Evolutionary conservation across 1,140 invertebrate genomes (phyloP), one percentile per base, ranked within the genome.

Genomic region (Lordiphosa stackelbergi): DNA sequence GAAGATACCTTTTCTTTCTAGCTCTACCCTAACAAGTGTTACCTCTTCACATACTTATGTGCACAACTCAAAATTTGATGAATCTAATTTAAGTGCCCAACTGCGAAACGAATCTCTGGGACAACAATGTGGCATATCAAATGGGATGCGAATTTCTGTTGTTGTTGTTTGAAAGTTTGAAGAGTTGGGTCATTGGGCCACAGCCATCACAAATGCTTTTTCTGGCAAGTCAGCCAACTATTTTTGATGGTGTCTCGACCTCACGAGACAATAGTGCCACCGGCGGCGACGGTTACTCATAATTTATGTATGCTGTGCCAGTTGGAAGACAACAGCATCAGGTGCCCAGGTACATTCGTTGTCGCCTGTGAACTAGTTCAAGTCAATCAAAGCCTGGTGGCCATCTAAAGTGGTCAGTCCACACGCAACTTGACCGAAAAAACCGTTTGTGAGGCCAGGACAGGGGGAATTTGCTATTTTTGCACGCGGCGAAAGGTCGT

Each of bases 391-490:
- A 55, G 56, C 61, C 53, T 66, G 56, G 45, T 55, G 16, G 16
- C 16, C 16, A 16, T 16, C 16, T 16, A 16, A 16, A 16, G 16
- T 16, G 69, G 61, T 28, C 56, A 57, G 4, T 13, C 45, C 6
- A 43, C 37, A 47, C 48, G 66, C 66, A 79, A 79, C 75, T 79
- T 79, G 75, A 79, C 75, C 75, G 75, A 61, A 79, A 74, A 81
- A 74, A 55, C 7, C 36, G 22, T 31, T 31, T 6, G 31, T 35
- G 45, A 53, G 46, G 11, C 47, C 37, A 41, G n/a, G 38, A 37
- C 8, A 2, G 9, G 24, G 13, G 8, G 22, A 31, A 65, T 69
- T 34, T 7, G 12, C 37, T 53, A 55, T 57, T 61, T 72, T 60
- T 19, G 69, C 69, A 62, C 59, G 66, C 38, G 37, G 56, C 48